Evolutionary conservation across 2,888 invertebrate species (phyloP), one percentile per base, ranked within the genome.

Genomic region (Pseudococcus jackbeardsleyi): DNA sequence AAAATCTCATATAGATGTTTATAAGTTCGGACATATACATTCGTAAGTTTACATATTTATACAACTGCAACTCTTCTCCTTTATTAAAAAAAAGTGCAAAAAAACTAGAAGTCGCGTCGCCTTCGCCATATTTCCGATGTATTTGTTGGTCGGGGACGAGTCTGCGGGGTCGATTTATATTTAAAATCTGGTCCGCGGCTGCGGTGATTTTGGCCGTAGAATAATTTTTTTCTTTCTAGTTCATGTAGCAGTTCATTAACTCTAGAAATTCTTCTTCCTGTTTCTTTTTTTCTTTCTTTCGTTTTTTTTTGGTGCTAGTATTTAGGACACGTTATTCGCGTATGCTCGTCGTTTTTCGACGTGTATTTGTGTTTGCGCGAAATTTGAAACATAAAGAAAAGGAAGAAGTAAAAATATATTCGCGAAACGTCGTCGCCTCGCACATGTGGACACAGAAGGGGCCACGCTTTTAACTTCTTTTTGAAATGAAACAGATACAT

Each of bases 191-290:
- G 64, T 64, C 19, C 19, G 64, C 64, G 64, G 64, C 64, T 4
- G 22, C 22, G 26, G 26, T 33, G 64, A 64, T 64, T 64, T 64
- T 64, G 64, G 64, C 64, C 64, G 64, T 12, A 64, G 64, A 64
- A 22, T 64, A 64, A 64, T 64, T 64, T 64, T 22, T 64, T 64
- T 64, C 22, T 64, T 64, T 50, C 22, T 64, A 1, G 64, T 64
- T 64, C 11, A 22, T 22, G 22, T 64, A 64, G 64, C 50, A 50
- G 50, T 64, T 64, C 64, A 64, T 64, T 64, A 64, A 64, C 64
- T 64, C 22, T 64, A 22, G 22, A 64, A 22, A 64, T 64, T 64
- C 50, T 50, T 50, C 50, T 50, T 64, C 64, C 19, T 22, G 64
- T 64, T 22, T 64, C 19, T 64, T 64, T 64, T 22, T 64, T 64